Evolutionary conservation across 2,113 vertebrate species (phyloP).

Genomic region (Saccopteryx leptura): DNA sequence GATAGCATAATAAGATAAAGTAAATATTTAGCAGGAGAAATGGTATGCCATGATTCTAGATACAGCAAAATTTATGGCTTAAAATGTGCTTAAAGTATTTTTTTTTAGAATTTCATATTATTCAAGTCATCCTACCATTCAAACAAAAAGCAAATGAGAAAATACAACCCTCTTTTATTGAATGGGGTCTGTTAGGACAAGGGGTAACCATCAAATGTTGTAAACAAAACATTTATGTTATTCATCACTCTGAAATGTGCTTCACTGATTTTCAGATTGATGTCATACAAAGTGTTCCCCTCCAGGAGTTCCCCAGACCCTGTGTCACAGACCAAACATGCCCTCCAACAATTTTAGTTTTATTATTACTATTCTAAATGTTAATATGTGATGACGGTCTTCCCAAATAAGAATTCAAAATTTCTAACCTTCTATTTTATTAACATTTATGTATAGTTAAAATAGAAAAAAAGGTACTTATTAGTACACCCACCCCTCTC

Average conservation of each 20-base stretch:
- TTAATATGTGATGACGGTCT: background rate
- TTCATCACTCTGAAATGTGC: background rate
- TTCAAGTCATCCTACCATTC: slow-evolving; percentile 20
- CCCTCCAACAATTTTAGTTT: background rate
- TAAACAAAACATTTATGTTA: background rate
- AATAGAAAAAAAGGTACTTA: background rate
- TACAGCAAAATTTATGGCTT: slow-evolving; percentile 1
- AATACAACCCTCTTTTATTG: background rate
- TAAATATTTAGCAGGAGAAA: slow-evolving; percentile 17
- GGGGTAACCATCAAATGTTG: background rate
- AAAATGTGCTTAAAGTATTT: background rate
- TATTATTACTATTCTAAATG: background rate
- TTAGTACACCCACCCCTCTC: background rate
- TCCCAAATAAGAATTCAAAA: slow-evolving; percentile 22
- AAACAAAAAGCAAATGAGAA: slow-evolving; percentile 52
- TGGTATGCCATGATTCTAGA: background rate
- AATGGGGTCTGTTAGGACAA: background rate
- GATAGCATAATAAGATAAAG: background rate
- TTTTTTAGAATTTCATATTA: slow-evolving; percentile 45
- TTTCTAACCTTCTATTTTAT: background rate
- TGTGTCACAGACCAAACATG: background rate
- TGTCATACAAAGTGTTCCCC: background rate
- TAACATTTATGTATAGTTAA: background rate
- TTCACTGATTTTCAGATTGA: slow-evolving; percentile 7
- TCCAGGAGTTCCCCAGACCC: background rate